Evolutionary conservation across 2,888 invertebrate genomes (phyloP), one percentile per base, ranked within the genome.

Genomic region (Sinhomidia bicolor): DNA sequence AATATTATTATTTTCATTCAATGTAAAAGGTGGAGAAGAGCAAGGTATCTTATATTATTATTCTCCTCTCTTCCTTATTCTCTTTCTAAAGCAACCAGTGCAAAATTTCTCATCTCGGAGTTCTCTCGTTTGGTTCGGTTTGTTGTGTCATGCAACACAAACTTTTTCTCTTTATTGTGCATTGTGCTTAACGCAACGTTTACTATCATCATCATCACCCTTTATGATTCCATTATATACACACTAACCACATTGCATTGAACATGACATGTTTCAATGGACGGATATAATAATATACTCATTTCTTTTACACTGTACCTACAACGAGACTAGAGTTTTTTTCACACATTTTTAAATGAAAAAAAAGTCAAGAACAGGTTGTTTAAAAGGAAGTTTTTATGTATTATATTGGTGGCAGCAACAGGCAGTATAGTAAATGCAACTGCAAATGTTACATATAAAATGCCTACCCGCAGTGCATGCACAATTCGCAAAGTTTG

Each of bases 301-400:
- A n/a, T n/a, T n/a, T n/a, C n/a, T n/a, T n/a, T n/a, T n/a, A n/a
- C n/a, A n/a, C n/a, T n/a, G n/a, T n/a, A n/a, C n/a, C n/a, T n/a
- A n/a, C n/a, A n/a, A n/a, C 54, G 47, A 60, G 57, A 71, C 78
- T 86, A 44, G 23, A 71, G n/a, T 78, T 88, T 88, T 76, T 88
- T 88, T 88, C 82, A 78, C 88, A 83, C 82, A 88, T 88, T 88
- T 88, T 82, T 86, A 4, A 32, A 78, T n/a, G n/a, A 82, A 44
- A 41, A 79, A 82, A 82, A 62, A 83, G 83, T 83, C 88, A 88
- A 88, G 88, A 88, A 83, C 88, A 88, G 83, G 88, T 88, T 88
- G 84, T 60, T 36, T 44, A 65, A 44, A 36, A 47, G 44, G 80
- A 71, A 41, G 44, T 71, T 76, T 71, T 54, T 20, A 65, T 65